Evolutionary conservation across 2,797 vertebrate species (phyloP), one percentile per base, ranked within the genome.

Genomic region (Phrynocephalus forsythii): DNA sequence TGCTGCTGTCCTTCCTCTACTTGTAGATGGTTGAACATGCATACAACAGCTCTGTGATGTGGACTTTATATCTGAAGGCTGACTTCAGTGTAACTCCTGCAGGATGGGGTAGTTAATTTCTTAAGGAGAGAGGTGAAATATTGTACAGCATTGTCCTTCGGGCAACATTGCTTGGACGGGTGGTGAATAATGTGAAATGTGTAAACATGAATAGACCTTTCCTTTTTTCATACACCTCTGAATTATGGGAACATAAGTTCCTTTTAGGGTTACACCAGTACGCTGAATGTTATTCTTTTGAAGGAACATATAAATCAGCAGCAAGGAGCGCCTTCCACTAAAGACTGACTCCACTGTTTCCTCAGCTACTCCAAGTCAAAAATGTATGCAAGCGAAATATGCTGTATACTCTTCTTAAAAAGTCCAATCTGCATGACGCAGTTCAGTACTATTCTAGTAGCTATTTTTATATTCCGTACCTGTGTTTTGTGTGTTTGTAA

Each of bases 151-250:
- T 89, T 63, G 75, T 60, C 15, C 60, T 78, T 68, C 68, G 28
- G 90, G 87, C 24, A 94, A 83, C 79, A 89, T 33, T 86, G 6
- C 50, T 86, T 18, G 1, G 90, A 88, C 50, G 71, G 88, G 87
- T 91, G 92, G 90, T 92, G 92, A 91, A 77, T 71, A 81, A 78
- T 85, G 84, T 88, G 44, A 89, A 93, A 91, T 80, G 89, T 6
- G 2, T 20, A 20, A 56, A 88, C 91, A 90, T 20, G 87, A 92
- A 92, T 88, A 94, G 89, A 75, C 87, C 79, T 73, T 68, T 63
- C 52, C 30, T n/a, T 81, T 50, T 68, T 88, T 56, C 38, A 90
- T 76, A 86, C 67, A 86, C 63, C 44, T 75, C 50, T 86, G 87
- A 94, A 83, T 28, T 76, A 48, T 76, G 33, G 85, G 73, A 3